A percentile compares a stretch with the other conserved stretches of the same genome.
These are phyloP conservation scores for Rhombomys opimus DNA, from an alignment of 2,113 vertebrate species.

Conservation along the genomic window DNA sequence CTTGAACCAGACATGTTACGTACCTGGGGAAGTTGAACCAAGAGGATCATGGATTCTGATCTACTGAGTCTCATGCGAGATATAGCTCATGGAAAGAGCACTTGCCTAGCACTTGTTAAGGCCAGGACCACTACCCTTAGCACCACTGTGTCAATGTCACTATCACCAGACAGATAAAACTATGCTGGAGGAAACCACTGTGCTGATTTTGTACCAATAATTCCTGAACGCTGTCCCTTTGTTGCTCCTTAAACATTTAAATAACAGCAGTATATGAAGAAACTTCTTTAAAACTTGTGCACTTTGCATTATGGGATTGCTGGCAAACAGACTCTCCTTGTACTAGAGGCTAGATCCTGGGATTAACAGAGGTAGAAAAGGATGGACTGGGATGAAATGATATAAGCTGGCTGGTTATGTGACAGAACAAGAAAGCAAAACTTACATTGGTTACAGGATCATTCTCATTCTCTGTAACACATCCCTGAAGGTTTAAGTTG, in stretches of 20 bases:
- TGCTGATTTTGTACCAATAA: not conserved
- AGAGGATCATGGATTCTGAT: not conserved
- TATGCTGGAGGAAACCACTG: not conserved
- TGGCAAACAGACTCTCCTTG: not conserved
- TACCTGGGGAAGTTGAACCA: not conserved
- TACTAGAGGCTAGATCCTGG: not conserved
- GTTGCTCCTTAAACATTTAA: not conserved
- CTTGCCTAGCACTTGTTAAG: not conserved
- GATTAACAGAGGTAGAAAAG: not conserved
- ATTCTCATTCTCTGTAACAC: constrained; percentile 93
- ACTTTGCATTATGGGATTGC: not conserved
- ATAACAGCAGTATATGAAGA: not conserved
- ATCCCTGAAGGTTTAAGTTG: constrained; percentile 95
- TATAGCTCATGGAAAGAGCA: not conserved
- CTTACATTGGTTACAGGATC: constrained; percentile 95
- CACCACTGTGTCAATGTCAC: not conserved
- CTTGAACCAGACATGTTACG: not conserved
- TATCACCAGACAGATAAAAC: not conserved
- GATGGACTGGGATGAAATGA: not conserved
- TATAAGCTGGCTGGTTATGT: fast-evolving
- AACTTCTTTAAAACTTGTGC: not conserved
- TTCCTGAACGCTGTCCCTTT: not conserved
- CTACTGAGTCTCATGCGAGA: not conserved
- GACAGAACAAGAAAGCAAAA: constrained; percentile 26
- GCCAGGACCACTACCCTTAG: not conserved